These are phyloP conservation scores for Drosophila nebulosa DNA, from an alignment of 1,140 invertebrate species.

Conservation along the genomic window DNA sequence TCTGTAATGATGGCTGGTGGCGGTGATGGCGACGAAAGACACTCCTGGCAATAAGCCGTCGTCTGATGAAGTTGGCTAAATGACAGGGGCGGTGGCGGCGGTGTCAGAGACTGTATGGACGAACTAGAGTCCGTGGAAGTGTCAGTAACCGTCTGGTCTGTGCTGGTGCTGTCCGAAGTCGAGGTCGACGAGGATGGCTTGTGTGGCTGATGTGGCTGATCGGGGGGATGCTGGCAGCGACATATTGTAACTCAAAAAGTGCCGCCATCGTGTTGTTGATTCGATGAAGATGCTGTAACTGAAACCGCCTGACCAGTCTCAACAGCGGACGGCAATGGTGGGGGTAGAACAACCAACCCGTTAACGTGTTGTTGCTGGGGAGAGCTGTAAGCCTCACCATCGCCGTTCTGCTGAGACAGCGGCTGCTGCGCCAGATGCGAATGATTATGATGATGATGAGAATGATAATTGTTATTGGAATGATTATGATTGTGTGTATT, in stretches of 20 bases:
- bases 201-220: slow-evolving; percentile 74
- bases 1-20: slow-evolving; percentile 70
- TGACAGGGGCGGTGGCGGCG: slow-evolving; percentile 44
- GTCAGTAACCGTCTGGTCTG: slow-evolving; percentile 45
- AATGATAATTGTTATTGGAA: slow-evolving; percentile 71
- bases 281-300: slow-evolving; percentile 37
- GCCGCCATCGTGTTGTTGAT: slow-evolving; percentile 72
- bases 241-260: slow-evolving; percentile 81
- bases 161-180: slow-evolving; percentile 47
- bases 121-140: slow-evolving; percentile 46
- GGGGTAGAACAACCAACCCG: slow-evolving; percentile 25
- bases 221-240: slow-evolving; percentile 79
- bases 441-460: slow-evolving; percentile 53
- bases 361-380: slow-evolving; percentile 44
- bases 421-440: slow-evolving; percentile 37
- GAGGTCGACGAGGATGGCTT: slow-evolving; percentile 74
- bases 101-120: slow-evolving; percentile 45
- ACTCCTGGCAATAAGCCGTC: slow-evolving; percentile 64
- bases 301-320: slow-evolving; percentile 27
- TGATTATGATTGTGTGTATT: slow-evolving; percentile 57
- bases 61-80: slow-evolving; percentile 32
- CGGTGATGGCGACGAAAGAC: slow-evolving; percentile 62
- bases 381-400: slow-evolving; percentile 43
- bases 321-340: slow-evolving; percentile 30
- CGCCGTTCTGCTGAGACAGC: slow-evolving; percentile 49